These are phyloP conservation scores for Steinernema feltiae DNA, from an alignment of 1,140 invertebrate genomes.

Conservation along the genomic window DNA sequence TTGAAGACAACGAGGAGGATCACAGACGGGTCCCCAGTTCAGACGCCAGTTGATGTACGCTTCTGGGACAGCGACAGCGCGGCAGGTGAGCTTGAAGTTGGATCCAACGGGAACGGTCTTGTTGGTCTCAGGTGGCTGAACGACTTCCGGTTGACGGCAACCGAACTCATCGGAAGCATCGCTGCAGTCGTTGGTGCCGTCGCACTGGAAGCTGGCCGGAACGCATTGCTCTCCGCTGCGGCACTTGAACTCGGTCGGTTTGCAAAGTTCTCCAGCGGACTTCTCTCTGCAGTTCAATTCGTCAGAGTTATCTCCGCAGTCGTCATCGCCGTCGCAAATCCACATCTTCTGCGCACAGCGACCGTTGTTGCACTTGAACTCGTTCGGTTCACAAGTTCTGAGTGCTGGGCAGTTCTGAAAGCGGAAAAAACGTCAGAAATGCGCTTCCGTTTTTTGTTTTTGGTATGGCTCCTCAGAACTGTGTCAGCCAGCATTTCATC, in stretches of 20 bases:
- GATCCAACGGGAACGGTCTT: conserved; percentile 64
- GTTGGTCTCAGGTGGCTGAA: conserved; percentile 52
- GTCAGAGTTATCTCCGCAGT: conserved; percentile 80
- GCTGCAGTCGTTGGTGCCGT: conserved; percentile 74
- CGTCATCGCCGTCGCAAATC: conserved; percentile 80
- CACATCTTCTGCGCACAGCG: conserved; percentile 84
- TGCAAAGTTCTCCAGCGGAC: conserved; percentile 67
- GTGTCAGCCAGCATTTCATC: not conserved
- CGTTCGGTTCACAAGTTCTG: conserved; percentile 76
- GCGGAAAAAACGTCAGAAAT: not conserved
- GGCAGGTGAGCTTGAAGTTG: conserved; percentile 73
- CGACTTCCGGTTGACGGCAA: conserved; percentile 58
- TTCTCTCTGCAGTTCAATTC: conserved; percentile 54
- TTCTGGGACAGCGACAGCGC: conserved; percentile 77
- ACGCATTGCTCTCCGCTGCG: conserved; percentile 74
- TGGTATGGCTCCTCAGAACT: not conserved
- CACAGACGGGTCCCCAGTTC: conserved; percentile 86
- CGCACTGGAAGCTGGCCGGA: conserved; percentile 86
- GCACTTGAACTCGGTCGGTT: conserved; percentile 76
- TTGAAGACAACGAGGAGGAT: conserved; percentile 65
- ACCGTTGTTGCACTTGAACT: conserved; percentile 78
- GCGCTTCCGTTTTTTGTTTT: not conserved
- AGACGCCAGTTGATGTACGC: conserved; percentile 88
- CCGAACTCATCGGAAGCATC: conserved; percentile 70
- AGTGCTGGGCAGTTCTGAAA: conserved; percentile 46